A percentile compares a stretch with the other conserved stretches of the same genome.
Conservation (phyloP, 2,797 vertebrate species). For the Liparis tanakae region DNA sequence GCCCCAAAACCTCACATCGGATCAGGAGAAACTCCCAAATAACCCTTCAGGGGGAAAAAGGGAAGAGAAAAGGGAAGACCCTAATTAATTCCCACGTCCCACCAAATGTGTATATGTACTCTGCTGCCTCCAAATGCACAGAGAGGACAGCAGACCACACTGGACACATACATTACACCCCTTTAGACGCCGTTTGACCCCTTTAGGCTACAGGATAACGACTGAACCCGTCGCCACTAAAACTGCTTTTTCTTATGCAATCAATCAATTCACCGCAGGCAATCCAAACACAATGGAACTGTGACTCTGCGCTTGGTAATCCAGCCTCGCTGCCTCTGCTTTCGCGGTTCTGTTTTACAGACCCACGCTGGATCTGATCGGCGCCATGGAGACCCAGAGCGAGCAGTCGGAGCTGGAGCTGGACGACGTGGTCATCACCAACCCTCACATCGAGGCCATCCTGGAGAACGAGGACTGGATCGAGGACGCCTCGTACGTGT, state of each 20-base stretch:
- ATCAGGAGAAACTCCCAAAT: too few species aligned
- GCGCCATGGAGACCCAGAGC: slow-evolving; percentile 93
- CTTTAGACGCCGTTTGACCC: background rate
- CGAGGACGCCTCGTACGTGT: slow-evolving; percentile 94
- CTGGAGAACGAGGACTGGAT: slow-evolving; percentile 98
- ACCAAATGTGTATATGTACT: background rate
- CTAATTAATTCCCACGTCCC: rapidly evolving
- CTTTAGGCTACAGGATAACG: background rate
- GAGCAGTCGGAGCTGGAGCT: slow-evolving; percentile 95
- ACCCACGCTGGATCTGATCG: slow-evolving; percentile 93
- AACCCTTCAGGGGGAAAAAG: too few species aligned
- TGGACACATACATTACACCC: background rate
- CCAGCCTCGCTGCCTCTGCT: slow-evolving; percentile 2
- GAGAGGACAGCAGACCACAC: background rate
- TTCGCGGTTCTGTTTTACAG: slow-evolving; percentile 68
- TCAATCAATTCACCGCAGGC: background rate
- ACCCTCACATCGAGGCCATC: slow-evolving; percentile 97
- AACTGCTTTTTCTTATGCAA: background rate
- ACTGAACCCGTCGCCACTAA: background rate
- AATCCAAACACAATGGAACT: background rate
- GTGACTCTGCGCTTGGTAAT: slow-evolving; percentile 1
- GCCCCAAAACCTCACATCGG: too few species aligned
- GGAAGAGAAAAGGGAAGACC: too few species aligned
- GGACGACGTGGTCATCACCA: slow-evolving; percentile 97
- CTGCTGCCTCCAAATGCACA: background rate